phyloP scores from a whole-genome alignment of 2,888 invertebrate genomes.

The Aleiodes testaceus region DNA sequence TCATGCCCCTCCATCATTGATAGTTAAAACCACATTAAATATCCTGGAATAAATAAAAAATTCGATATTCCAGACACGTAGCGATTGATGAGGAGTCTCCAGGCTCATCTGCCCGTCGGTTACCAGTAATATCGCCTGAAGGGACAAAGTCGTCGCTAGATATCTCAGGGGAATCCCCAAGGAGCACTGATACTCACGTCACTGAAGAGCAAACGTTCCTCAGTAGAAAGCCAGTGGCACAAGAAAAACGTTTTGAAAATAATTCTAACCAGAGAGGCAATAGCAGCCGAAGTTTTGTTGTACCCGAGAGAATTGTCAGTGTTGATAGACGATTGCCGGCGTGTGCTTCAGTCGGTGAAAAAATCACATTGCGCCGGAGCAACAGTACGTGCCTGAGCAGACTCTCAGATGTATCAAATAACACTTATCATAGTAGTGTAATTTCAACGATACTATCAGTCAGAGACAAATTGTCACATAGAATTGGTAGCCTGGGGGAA shows the following conservation, averaged over 20 bases:
- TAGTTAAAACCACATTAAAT: background rate
- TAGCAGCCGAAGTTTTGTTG: background rate
- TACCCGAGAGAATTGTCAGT: slow-evolving; percentile 12
- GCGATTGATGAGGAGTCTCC: slow-evolving; percentile 74
- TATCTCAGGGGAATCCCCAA: slow-evolving; percentile 51
- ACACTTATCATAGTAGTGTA: slow-evolving; percentile 32
- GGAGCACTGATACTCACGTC: slow-evolving; percentile 32
- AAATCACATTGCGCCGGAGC: slow-evolving; percentile 7
- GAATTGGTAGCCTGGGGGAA: slow-evolving; percentile 30
- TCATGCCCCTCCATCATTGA: too few species aligned
- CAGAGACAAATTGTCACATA: slow-evolving; percentile 38
- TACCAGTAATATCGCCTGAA: slow-evolving; percentile 37
- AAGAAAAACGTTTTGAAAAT: background rate
- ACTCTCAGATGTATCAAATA: slow-evolving; percentile 1
- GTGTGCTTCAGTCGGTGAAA: slow-evolving; percentile 1
- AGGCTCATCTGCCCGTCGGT: slow-evolving; percentile 52
- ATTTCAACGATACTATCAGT: slow-evolving; percentile 39
- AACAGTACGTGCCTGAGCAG: background rate
- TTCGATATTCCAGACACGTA: slow-evolving; percentile 69
- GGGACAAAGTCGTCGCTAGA: slow-evolving; percentile 45
- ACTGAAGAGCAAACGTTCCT: background rate
- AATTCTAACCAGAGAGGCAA: background rate
- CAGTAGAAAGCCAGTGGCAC: slow-evolving; percentile 3
- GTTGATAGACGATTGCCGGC: slow-evolving; percentile 18
- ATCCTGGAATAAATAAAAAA: background rate